Conservation (phyloP, 2,888 invertebrate species). For the Camponotus fellah region DNA sequence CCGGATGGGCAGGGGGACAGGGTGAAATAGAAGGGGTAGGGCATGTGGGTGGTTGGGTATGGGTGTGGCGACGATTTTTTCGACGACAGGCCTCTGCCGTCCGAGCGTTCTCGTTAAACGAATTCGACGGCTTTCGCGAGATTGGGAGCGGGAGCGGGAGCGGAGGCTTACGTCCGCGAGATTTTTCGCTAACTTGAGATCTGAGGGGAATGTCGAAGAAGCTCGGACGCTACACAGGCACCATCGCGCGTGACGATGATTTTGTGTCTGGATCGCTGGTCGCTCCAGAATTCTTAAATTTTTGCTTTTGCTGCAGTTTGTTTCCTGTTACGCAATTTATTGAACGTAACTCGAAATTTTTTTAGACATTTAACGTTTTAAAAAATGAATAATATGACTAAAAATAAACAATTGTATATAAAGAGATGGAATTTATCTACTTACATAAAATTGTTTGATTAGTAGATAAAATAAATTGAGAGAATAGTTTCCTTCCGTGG, state of each 20-base stretch:
- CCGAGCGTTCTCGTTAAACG: slow-evolving; percentile 76
- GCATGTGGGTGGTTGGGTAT: slow-evolving; percentile 62
- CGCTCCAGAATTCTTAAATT: neutral
- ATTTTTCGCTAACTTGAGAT: slow-evolving; percentile 73
- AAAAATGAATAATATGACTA: neutral
- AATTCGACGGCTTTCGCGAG: slow-evolving; percentile 76
- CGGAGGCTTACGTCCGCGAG: slow-evolving; percentile 63
- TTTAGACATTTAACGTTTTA: neutral
- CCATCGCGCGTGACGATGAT: neutral
- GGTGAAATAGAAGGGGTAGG: slow-evolving; percentile 44
- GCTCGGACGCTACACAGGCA: neutral
- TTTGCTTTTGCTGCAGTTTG: neutral
- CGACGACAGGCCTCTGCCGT: slow-evolving; percentile 75
- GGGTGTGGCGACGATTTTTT: slow-evolving; percentile 78
- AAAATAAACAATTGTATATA: neutral
- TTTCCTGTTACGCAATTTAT: neutral
- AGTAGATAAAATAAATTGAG: slow-evolving; percentile 17
- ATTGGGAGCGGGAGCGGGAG: slow-evolving; percentile 69
- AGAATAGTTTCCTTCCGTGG: neutral
- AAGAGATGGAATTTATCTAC: neutral
- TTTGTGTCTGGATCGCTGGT: neutral
- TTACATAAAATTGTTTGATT: slow-evolving; percentile 5
- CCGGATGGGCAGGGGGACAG: slow-evolving; percentile 39
- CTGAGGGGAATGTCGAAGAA: slow-evolving; percentile 22
- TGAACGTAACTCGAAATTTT: neutral